These are phyloP conservation scores for Xiphophorus birchmanni DNA, from an alignment of 2,797 vertebrate genomes.

Conservation along the genomic window DNA sequence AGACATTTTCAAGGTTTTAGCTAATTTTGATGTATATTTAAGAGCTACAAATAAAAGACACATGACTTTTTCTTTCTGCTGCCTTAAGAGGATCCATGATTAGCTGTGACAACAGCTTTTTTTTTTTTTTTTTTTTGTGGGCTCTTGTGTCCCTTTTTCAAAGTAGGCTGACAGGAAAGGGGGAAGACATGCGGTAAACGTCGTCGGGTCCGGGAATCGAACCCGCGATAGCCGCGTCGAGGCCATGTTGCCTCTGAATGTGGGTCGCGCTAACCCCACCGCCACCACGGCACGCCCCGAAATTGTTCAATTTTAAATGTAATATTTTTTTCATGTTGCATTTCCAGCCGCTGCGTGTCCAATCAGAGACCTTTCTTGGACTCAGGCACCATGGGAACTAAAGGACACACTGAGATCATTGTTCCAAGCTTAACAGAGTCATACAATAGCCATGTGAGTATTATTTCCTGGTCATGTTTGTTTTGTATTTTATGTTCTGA, in stretches of 20 bases:
- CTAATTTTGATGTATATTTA: not conserved
- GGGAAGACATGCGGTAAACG: too few relatives aligned
- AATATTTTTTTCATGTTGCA: not conserved
- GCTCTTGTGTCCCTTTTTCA: too few relatives aligned
- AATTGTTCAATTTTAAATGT: too few relatives aligned
- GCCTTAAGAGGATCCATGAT: not conserved
- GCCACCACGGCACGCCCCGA: not conserved
- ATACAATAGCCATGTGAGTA: constrained; percentile 97
- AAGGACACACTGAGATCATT: constrained; percentile 97
- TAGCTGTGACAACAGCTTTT: too few relatives aligned
- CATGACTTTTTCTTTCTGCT: not conserved
- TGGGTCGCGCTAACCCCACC: too few relatives aligned
- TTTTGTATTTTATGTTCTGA: not conserved
- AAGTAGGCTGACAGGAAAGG: too few relatives aligned
- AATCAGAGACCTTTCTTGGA: constrained; percentile 94
- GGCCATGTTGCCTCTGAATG: too few relatives aligned
- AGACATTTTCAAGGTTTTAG: not conserved
- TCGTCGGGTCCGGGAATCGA: too few relatives aligned
- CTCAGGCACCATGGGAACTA: constrained; percentile 99
- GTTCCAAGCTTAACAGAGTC: constrained; percentile 96
- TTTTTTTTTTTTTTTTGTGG: too few relatives aligned
- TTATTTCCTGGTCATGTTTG: not conserved
- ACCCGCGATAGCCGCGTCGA: too few relatives aligned
- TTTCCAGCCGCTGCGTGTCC: constrained; percentile 90
- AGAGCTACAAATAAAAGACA: not conserved